Evolutionary conservation across 2,797 vertebrate genomes (phyloP).

Genomic region (Danio jaintianensis): DNA sequence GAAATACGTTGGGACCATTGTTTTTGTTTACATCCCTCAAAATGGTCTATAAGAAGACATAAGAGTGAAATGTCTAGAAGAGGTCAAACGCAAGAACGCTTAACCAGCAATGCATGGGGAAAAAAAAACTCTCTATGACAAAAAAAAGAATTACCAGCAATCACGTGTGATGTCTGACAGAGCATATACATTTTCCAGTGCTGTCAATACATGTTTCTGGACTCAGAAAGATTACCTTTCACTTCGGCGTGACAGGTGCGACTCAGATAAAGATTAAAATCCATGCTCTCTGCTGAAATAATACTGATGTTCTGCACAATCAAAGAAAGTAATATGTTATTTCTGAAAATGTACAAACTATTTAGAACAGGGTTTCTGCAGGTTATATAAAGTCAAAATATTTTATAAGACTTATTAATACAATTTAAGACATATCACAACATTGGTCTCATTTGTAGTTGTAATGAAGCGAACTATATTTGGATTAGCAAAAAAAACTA

Average conservation of each 20-base stretch:
- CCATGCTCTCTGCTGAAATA: slow-evolving; percentile 13
- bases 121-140: too few relatives aligned
- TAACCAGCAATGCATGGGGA: background rate
- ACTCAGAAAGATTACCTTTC: slow-evolving; percentile 36
- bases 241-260: slow-evolving; percentile 33
- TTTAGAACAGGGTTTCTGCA: background rate
- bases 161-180: slow-evolving; percentile 9
- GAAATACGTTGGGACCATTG: too few relatives aligned
- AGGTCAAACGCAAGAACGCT: background rate
- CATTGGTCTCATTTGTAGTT: too few relatives aligned
- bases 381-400: too few relatives aligned
- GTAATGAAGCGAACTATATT: too few relatives aligned
- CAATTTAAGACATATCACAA: too few relatives aligned
- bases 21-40: too few relatives aligned
- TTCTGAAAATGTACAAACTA: background rate
- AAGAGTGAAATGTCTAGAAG: background rate
- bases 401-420: too few relatives aligned
- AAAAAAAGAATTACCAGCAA: too few relatives aligned
- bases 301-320: slow-evolving; percentile 3
- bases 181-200: slow-evolving; percentile 1
- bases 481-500: too few relatives aligned
- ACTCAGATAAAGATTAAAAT: slow-evolving; percentile 26
- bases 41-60: too few relatives aligned
- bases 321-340: background rate
- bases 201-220: slow-evolving; percentile 11